Evolutionary conservation across 2,113 vertebrate species (phyloP).

Genomic region (Chloebia gouldiae): DNA sequence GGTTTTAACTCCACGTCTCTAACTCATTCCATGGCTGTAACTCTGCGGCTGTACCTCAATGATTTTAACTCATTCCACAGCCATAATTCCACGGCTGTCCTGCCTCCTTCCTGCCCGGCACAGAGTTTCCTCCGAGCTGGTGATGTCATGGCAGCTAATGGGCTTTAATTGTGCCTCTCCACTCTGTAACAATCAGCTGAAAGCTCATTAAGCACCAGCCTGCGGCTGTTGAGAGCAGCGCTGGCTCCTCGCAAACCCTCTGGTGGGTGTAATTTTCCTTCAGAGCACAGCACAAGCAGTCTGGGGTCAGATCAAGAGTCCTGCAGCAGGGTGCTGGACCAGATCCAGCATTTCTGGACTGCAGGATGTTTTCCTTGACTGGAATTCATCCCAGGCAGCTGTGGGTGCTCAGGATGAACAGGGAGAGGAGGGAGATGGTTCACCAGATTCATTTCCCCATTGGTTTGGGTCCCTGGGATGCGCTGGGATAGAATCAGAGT

Average conservation of each 20-base stretch:
- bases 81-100: neutral
- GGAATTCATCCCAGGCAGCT: neutral
- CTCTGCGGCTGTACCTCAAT: neutral
- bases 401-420: neutral
- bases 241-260: neutral
- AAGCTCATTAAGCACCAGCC: neutral
- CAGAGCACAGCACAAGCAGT: neutral
- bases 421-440: neutral
- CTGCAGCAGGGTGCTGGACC: neutral
- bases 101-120: neutral
- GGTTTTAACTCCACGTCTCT: neutral
- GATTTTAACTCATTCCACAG: neutral
- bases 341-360: neutral
- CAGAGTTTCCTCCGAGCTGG: neutral
- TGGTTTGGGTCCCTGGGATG: neutral
- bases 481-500: neutral
- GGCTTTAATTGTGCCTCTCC: constrained; percentile 36
- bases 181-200: neutral
- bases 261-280: neutral
- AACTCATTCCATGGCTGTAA: neutral
- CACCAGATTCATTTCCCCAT: neutral
- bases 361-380: neutral
- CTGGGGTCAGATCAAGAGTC: neutral
- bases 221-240: neutral
- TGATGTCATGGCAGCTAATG: constrained; percentile 55